Evolutionary conservation across 2,888 invertebrate species (phyloP), one percentile per base, ranked within the genome.

Genomic region (Hypsopygia costalis): DNA sequence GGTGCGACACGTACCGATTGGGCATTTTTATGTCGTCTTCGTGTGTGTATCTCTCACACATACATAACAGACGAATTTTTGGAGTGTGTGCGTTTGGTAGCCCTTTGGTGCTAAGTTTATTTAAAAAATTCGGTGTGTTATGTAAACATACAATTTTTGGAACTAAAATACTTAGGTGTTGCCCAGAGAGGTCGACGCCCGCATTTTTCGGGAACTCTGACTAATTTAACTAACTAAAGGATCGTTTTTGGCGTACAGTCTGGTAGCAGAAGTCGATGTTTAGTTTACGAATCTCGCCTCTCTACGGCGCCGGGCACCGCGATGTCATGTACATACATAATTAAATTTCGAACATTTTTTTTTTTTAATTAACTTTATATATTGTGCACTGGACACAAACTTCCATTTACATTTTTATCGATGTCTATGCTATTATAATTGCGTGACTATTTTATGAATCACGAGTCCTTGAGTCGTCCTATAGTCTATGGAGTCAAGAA

Each of bases 1-100:
- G 76, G 88, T 87, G 86, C 82, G 86, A 81, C 86, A 81, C 79
- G 81, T 87, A 82, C 79, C 65, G 80, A 87, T 78, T 79, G 80
- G 76, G 71, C 78, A 83, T 85, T 86, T 85, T 86, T 86, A 86
- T 75, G 70, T 62, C 59, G 62, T 68, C 57, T 60, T 51, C 49
- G 55, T 82, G 85, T 88, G 86, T 80, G 86, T 55, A 70, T 51
- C 77, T 81, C 86, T 43, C 86, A 82, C 85, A 86, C 86, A 52
- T 25, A 43, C 40, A 47, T 42, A 48, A 66, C 69, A 53, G 57
- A 72, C 86, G 71, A 85, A 85, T 81, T 67, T 81, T 77, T 66
- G 58, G 62, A 64, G 49, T 64, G 85, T 83, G 82, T 71, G 87
- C 72, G 83, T 73, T 55, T 54, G 49, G 56, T 49, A 69, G 78